Evolutionary conservation across 1,140 invertebrate genomes (phyloP), one percentile per base, ranked within the genome.

Genomic region (Drosophila punjabiensis): DNA sequence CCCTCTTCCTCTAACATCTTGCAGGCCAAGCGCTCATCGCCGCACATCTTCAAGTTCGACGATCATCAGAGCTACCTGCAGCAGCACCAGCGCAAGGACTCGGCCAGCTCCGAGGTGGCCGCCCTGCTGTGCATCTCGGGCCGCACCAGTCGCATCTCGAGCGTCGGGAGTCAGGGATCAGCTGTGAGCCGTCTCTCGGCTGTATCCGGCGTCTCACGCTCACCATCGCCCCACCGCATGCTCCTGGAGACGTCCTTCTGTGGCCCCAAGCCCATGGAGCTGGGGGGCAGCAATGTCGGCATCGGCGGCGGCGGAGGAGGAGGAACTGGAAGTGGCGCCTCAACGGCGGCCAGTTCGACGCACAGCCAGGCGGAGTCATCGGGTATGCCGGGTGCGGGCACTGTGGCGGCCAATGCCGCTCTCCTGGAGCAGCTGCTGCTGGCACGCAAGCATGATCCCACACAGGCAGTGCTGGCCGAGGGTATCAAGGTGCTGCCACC

Each of bases 221-320:
- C 97, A 10, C 97, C 97, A 0, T 98, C 97, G 33, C 97, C 97
- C 7, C 97, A 98, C 93, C 96, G 96, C 93, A 98, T 97, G 95
- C 93, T 98, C 24, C 94, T 98, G 24, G 97, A 98, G 93, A 98
- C 97, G 0, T 98, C 97, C 0, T 98, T 98, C 91, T 98, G 97
- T 87, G 97, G 97, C 0, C 96, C 95, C 55, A 97, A 96, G 82
- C 96, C 96, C 0, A 93, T 95, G n/a, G 94, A 95, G 74, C 94
- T 92, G 35, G 94, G 5, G 0, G 33, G 32, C 32, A 93, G 93
- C 4, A 73, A 70, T 24, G 94, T 5, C 20, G 24, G 24, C 35
- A 93, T 93, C 5, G 80, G 76, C 41, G 78, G 55, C 4, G 68
- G 20, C 5, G 45, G 35, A 0, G 24, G n/a, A 7, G 41, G 45